phyloP scores from a whole-genome alignment of 2,113 vertebrate genomes.

The Ptyas mucosa region DNA sequence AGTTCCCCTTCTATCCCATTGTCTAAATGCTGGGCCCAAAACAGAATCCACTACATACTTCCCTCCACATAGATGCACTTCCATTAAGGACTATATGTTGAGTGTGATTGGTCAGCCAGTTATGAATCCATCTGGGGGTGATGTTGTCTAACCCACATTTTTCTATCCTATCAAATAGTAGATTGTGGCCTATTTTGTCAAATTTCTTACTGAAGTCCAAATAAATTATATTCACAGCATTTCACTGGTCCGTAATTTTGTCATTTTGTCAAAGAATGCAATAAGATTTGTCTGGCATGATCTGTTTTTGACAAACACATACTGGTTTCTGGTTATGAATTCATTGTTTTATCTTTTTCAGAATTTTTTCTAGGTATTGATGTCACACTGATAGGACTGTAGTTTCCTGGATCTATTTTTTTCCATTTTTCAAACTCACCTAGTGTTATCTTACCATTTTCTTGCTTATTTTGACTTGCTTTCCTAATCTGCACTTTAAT shows the following conservation, averaged over 20 bases:
- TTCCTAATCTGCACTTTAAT: neutral
- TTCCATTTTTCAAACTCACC: neutral
- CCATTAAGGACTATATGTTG: neutral
- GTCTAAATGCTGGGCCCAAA: neutral
- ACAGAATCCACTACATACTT: neutral
- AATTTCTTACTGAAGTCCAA: neutral
- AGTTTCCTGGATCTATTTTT: neutral
- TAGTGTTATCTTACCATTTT: neutral
- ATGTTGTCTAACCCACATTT: neutral
- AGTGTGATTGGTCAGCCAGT: neutral
- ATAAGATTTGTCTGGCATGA: neutral
- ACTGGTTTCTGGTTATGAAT: neutral
- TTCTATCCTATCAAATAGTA: neutral
- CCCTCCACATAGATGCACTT: neutral
- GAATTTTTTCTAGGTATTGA: neutral
- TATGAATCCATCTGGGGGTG: neutral
- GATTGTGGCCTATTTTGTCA: neutral
- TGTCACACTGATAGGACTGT: neutral
- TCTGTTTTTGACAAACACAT: neutral
- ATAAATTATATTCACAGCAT: neutral
- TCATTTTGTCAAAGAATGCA: neutral
- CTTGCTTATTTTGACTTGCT: neutral
- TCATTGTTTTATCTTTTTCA: neutral
- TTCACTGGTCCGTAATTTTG: neutral
- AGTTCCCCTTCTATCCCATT: neutral